Evolutionary conservation across 2,113 vertebrate species (phyloP), one percentile per base, ranked within the genome.

Genomic region (Girardinichthys multiradiatus): DNA sequence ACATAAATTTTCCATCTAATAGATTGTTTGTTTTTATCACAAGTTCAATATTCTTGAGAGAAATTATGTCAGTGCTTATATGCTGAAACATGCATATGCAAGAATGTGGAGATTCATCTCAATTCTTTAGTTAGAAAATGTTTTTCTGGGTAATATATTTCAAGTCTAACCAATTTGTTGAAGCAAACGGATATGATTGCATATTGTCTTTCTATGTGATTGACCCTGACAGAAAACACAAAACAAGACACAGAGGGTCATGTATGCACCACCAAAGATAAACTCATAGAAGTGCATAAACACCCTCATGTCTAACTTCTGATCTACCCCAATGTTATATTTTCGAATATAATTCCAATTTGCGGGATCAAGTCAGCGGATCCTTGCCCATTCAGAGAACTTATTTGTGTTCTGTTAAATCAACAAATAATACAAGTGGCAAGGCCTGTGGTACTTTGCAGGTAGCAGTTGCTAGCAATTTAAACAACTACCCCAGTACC

Each of bases 391-490:
- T 64, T 64, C 51, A 69, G 62, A 39, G 39, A 71, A 70, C 57
- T 4, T 24, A 65, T 70, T 62, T 35, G 68, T 5, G 64, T 54
- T 58, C 2, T 60, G 57, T 75, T 30, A 54, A 68, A 63, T 57
- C 72, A 64, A 24, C 63, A 76, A 79, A 74, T 21, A 63, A 72
- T 64, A 87, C 59, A 65, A 74, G 77, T 57, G 12, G 24, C 29
- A 26, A 60, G 31, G 64, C 31, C 45, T 76, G 45, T 57, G 24
- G 58, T 39, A 57, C 21, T 33, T 66, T 30, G 15, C 58, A 73
- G 76, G 82, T 65, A 68, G 69, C 69, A 72, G 68, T 69, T 82
- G 74, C 57, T 59, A 64, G 68, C 71, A 77, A 78, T 82, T 78
- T 57, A 65, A 78, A 30, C 64, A 42, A 76, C 68, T 54, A 76